Conservation (phyloP, 2,888 invertebrate genomes). For the Cephus runcator region DNA sequence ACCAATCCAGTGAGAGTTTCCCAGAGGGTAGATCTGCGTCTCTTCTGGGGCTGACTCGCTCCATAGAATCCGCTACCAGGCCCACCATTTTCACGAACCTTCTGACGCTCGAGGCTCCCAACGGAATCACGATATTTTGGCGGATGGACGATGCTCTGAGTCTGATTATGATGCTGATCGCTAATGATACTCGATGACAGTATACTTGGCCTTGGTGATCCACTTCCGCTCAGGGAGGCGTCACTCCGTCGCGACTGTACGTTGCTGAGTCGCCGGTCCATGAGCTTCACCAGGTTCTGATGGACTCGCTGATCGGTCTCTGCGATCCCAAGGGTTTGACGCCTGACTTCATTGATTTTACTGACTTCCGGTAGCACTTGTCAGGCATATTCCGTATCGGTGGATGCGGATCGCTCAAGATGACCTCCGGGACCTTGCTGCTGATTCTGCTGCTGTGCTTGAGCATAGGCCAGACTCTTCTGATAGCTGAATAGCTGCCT, state of each 20-base stretch:
- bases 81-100: slow-evolving; percentile 2
- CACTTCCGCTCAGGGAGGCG: not conserved
- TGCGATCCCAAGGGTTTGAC: slow-evolving; percentile 32
- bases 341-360: slow-evolving; percentile 6
- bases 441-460: slow-evolving; percentile 67
- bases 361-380: slow-evolving; percentile 49
- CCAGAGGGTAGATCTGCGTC: slow-evolving; percentile 60
- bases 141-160: slow-evolving; percentile 41
- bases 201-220: not conserved
- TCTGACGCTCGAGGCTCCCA: slow-evolving; percentile 7
- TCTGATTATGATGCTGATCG: not conserved
- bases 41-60: slow-evolving; percentile 29
- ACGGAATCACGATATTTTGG: slow-evolving; percentile 32
- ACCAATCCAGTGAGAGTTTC: slow-evolving; percentile 65
- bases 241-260: slow-evolving; percentile 26
- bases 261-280: slow-evolving; percentile 58
- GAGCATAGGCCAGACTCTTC: slow-evolving; percentile 79
- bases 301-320: slow-evolving; percentile 51
- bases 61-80: not conserved
- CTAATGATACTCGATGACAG: not conserved
- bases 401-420: slow-evolving; percentile 67
- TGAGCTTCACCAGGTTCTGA: slow-evolving; percentile 53
- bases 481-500: slow-evolving; percentile 86
- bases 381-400: slow-evolving; percentile 81
- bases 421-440: slow-evolving; percentile 47